Evolutionary conservation across 2,888 invertebrate species (phyloP).

Genomic region (Plemyria rubiginata): DNA sequence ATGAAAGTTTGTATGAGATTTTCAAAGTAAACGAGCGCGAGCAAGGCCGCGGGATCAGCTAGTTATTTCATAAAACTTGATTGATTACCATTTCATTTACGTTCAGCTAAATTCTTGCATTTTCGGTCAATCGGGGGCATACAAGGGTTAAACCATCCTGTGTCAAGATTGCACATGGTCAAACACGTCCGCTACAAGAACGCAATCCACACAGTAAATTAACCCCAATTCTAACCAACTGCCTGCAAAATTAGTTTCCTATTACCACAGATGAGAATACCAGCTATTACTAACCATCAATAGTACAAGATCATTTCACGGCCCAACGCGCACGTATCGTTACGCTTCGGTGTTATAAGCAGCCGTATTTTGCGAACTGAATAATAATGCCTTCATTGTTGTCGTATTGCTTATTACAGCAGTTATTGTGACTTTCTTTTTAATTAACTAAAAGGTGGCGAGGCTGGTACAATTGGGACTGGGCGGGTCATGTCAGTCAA

Average conservation of each 20-base stretch:
- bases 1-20: no score
- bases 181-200: slow-evolving; percentile 16
- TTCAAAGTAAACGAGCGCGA: no score
- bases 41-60: no score
- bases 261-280: no score
- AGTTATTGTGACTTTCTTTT: slow-evolving; percentile 7
- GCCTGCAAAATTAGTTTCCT: slow-evolving; percentile 24
- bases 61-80: no score
- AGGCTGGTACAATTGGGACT: no score
- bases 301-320: slow-evolving; percentile 46
- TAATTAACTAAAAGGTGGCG: slow-evolving; percentile 4
- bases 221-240: slow-evolving; percentile 15
- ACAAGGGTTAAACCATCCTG: background rate
- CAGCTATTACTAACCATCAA: no score
- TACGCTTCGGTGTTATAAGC: slow-evolving; percentile 45
- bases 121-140: no score
- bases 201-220: slow-evolving; percentile 30
- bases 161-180: slow-evolving; percentile 7
- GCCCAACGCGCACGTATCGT: slow-evolving; percentile 19
- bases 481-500: no score
- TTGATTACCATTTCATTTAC: no score
- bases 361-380: slow-evolving; percentile 46
- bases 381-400: slow-evolving; percentile 40
- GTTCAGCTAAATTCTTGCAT: no score
- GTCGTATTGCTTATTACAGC: slow-evolving; percentile 14